phyloP scores from a whole-genome alignment of 2,888 invertebrate species.

The Callinectes sapidus region DNA sequence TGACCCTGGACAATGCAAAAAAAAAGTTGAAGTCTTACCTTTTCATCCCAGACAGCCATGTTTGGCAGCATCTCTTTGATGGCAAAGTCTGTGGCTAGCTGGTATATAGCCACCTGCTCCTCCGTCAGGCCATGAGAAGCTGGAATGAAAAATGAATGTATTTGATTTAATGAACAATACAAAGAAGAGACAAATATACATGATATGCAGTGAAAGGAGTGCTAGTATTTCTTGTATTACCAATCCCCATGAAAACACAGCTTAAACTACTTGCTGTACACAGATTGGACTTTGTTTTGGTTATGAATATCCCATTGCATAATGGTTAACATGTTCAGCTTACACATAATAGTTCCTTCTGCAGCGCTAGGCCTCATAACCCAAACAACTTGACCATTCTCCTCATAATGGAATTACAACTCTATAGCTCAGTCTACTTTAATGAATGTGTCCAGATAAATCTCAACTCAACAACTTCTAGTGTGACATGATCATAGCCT shows the following conservation, averaged over 20 bases:
- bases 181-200: neutral
- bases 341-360: neutral
- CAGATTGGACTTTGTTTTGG: neutral
- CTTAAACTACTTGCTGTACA: neutral
- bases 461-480: neutral
- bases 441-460: neutral
- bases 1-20: neutral
- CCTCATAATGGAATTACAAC: too few species aligned
- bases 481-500: neutral
- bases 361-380: neutral
- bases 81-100: constrained; percentile 79
- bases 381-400: neutral
- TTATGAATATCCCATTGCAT: neutral
- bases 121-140: constrained; percentile 77
- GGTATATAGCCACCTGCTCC: constrained; percentile 78
- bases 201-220: neutral
- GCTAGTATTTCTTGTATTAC: neutral
- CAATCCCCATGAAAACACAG: neutral
- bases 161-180: neutral
- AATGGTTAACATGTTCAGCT: too few species aligned
- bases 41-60: constrained; percentile 80
- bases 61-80: constrained; percentile 79
- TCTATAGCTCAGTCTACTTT: neutral
- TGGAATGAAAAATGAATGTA: constrained; percentile 57
- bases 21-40: constrained; percentile 75